Evolutionary conservation across 2,113 vertebrate species (phyloP).

Genomic region (Perca schrenkii): DNA sequence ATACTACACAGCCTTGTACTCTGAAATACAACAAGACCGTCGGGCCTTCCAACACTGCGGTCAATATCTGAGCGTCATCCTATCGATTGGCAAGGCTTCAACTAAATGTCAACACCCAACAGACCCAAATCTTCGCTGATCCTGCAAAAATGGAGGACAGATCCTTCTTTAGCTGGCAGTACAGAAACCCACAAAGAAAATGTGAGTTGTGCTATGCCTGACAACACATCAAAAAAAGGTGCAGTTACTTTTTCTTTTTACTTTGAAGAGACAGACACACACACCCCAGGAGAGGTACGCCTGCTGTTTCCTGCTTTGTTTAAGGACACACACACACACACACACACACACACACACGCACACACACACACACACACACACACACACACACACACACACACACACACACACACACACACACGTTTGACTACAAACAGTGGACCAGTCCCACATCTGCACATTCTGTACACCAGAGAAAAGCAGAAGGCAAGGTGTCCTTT

Average conservation of each 20-base stretch:
- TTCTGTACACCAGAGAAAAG: not conserved
- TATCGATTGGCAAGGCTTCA: slow-evolving; percentile 65
- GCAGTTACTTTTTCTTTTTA: not conserved
- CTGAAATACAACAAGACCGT: slow-evolving; percentile 62
- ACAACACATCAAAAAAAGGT: slow-evolving; percentile 13
- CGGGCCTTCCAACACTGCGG: slow-evolving; percentile 54
- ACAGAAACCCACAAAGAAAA: slow-evolving; percentile 9
- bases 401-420: not conserved
- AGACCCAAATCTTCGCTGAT: slow-evolving; percentile 60
- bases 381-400: no score
- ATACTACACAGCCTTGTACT: slow-evolving; percentile 6
- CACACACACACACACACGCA: no score
- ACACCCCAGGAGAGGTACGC: no score
- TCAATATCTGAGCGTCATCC: slow-evolving; percentile 71
- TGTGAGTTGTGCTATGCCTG: not conserved
- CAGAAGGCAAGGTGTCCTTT: slow-evolving; percentile 15
- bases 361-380: no score
- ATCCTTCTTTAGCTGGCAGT: slow-evolving; percentile 20
- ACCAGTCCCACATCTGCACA: slow-evolving; percentile 4
- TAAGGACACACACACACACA: no score
- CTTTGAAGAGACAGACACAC: not conserved
- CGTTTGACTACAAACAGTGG: not conserved
- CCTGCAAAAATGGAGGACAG: slow-evolving; percentile 32
- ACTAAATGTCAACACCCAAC: slow-evolving; percentile 72
- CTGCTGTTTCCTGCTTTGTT: no score